phyloP scores from a whole-genome alignment of 2,888 invertebrate genomes.

The Lithophane socia region DNA sequence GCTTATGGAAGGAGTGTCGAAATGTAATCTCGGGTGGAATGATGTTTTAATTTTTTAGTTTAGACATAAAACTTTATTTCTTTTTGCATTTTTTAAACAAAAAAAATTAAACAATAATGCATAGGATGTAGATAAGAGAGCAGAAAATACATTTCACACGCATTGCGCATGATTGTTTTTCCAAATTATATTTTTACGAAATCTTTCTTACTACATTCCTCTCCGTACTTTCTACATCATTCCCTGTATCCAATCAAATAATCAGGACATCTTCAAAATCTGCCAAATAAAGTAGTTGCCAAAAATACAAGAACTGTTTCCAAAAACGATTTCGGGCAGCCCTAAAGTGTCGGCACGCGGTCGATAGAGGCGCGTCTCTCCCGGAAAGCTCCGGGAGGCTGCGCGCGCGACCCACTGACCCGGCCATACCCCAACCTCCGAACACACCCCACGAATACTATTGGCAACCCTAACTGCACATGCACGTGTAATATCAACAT shows the following conservation, averaged over 20 bases:
- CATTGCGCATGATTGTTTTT: not conserved
- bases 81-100: not conserved
- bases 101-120: not conserved
- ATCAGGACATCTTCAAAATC: not conserved
- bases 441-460: constrained; percentile 72
- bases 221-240: not conserved
- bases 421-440: constrained; percentile 78
- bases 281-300: not conserved
- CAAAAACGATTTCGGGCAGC: constrained; percentile 73
- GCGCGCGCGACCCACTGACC: constrained; percentile 93
- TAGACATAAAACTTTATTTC: not conserved
- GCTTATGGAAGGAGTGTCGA: constrained; percentile 69
- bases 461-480: constrained; percentile 78
- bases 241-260: not conserved
- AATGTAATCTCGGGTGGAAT: constrained; percentile 64
- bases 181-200: not conserved
- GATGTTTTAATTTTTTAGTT: constrained; percentile 58
- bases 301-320: constrained; percentile 7
- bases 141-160: not conserved
- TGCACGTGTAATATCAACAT: constrained; percentile 71
- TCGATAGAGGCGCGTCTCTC: constrained; percentile 89
- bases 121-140: too few relatives aligned
- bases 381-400: constrained; percentile 87
- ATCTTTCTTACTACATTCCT: not conserved
- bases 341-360: constrained; percentile 85